Evolutionary conservation across 2,888 invertebrate genomes (phyloP).

Genomic region (Bursaphelenchus okinawaensis): DNA sequence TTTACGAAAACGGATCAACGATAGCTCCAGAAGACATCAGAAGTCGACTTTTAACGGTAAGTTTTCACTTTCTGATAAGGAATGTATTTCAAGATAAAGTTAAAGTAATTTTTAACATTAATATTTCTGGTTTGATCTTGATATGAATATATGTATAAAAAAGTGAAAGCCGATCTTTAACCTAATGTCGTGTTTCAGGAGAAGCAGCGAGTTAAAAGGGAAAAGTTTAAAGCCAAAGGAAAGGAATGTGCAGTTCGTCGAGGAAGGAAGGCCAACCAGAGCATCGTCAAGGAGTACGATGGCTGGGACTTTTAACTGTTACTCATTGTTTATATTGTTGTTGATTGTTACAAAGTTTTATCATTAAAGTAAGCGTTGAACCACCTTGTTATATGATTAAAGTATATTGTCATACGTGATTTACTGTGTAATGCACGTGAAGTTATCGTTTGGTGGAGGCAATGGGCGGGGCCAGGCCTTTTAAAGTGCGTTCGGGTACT

Average conservation of each 20-base stretch:
- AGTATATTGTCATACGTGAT: too few relatives aligned
- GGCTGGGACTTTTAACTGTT: constrained; percentile 44
- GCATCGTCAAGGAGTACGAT: constrained; percentile 51
- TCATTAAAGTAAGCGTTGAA: background rate
- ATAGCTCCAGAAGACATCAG: constrained; percentile 50
- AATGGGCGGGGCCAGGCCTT: background rate
- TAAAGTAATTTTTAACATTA: too few relatives aligned
- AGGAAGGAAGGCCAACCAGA: constrained; percentile 47
- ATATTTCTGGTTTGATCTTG: too few relatives aligned
- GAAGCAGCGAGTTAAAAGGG: constrained; percentile 41
- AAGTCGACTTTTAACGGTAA: constrained; percentile 38
- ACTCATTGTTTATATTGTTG: background rate
- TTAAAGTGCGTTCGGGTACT: background rate
- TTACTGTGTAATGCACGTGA: background rate
- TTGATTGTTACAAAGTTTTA: constrained; percentile 21
- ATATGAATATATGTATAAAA: too few relatives aligned
- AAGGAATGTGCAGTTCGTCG: constrained; percentile 51
- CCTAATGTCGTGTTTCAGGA: constrained; percentile 27
- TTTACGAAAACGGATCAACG: constrained; percentile 36
- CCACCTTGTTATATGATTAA: too few relatives aligned
- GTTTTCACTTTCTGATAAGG: too few relatives aligned
- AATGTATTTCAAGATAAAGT: too few relatives aligned
- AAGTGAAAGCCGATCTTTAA: too few relatives aligned
- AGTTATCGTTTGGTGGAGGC: background rate
- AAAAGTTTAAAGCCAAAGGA: constrained; percentile 50